Percentiles rank a stretch among this genome's conserved stretches.
phyloP scores from a whole-genome alignment of 2,888 invertebrate genomes.

The Dascillus cervinus region DNA sequence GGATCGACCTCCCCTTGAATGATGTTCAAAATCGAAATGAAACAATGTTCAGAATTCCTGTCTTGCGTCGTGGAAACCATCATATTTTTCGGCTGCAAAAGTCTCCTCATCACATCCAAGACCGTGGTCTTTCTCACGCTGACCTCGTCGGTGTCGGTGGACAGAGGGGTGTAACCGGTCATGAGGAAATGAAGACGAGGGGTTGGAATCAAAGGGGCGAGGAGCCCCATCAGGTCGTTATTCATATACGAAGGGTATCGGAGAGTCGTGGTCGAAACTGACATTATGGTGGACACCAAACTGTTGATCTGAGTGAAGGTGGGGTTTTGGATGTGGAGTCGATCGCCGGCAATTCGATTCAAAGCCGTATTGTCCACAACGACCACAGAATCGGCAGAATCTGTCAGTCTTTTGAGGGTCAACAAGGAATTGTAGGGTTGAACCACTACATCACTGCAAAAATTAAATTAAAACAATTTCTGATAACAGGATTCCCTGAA shows the following conservation, averaged over 20 bases:
- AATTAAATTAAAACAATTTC: neutral
- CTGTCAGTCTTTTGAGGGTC: constrained; percentile 86
- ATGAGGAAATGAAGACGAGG: constrained; percentile 95
- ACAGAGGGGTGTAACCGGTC: constrained; percentile 95
- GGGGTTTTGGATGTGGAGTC: constrained; percentile 91
- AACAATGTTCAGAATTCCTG: too few species aligned
- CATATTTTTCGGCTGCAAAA: constrained; percentile 98
- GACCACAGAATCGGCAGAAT: constrained; percentile 93
- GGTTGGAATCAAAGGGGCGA: constrained; percentile 93
- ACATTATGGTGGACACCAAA: constrained; percentile 96
- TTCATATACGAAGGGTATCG: constrained; percentile 98
- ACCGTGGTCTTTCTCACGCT: constrained; percentile 90
- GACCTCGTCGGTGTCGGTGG: constrained; percentile 77
- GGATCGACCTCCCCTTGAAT: constrained; percentile 94
- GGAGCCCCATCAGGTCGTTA: constrained; percentile 90
- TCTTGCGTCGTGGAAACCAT: too few species aligned
- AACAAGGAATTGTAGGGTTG: constrained; percentile 94
- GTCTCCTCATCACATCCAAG: constrained; percentile 91
- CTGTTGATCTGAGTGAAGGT: constrained; percentile 95
- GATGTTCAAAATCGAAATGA: too few species aligned
- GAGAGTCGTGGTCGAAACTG: constrained; percentile 90
- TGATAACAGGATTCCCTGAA: neutral
- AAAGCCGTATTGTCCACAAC: constrained; percentile 97
- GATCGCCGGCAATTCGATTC: constrained; percentile 85
- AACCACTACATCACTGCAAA: constrained; percentile 84